Evolutionary conservation across 2,797 vertebrate species (phyloP).

Genomic region (Pangasius sanitwongsei): DNA sequence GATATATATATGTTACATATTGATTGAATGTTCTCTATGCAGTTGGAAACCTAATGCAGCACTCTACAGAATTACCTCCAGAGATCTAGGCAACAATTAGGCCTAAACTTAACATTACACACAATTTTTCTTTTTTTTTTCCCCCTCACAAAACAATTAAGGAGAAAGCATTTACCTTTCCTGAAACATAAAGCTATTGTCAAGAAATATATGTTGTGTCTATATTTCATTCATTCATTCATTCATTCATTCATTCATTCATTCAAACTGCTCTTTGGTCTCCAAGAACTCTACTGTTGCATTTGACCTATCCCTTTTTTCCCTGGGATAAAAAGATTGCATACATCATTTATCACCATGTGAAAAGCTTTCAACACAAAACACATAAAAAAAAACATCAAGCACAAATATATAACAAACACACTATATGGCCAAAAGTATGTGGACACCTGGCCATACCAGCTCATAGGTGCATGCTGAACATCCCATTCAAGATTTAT

Average conservation of each 20-base stretch:
- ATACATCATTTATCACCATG: too few relatives aligned
- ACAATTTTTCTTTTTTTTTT: too few relatives aligned
- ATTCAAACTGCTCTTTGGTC: too few relatives aligned
- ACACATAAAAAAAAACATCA: too few relatives aligned
- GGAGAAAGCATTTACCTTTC: neutral
- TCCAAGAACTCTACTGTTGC: too few relatives aligned
- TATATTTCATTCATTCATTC: neutral
- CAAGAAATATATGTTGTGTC: neutral
- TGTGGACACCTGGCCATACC: neutral
- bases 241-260: too few relatives aligned
- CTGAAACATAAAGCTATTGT: neutral
- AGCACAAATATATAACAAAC: neutral
- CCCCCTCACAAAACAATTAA: neutral
- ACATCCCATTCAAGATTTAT: too few relatives aligned
- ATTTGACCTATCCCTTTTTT: too few relatives aligned
- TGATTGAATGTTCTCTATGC: neutral
- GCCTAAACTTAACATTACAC: neutral
- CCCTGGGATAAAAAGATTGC: too few relatives aligned
- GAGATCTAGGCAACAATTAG: neutral
- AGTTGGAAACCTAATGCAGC: neutral
- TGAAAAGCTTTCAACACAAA: neutral
- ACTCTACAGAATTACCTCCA: neutral
- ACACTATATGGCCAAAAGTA: neutral
- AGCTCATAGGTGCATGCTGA: too few relatives aligned
- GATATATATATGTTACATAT: neutral